Percentiles rank a stretch among this genome's conserved stretches.
Conservation (phyloP, 2,797 vertebrate species). For the Emys orbicularis region DNA sequence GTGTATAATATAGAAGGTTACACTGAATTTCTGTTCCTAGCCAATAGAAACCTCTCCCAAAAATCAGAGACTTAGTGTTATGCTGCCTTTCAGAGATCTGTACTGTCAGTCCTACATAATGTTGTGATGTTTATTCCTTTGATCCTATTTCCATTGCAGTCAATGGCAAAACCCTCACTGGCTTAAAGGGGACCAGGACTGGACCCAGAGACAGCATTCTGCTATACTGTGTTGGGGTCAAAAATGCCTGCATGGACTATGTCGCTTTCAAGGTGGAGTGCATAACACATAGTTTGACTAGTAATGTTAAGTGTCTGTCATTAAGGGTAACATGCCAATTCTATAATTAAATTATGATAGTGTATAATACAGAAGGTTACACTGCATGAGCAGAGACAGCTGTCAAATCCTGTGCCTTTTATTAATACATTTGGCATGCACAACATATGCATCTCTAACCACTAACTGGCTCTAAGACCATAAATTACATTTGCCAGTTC, state of each 20-base stretch:
- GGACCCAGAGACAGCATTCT: neutral
- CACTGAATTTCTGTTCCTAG: neutral
- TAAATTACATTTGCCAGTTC: conserved; percentile 63
- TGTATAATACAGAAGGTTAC: conserved; percentile 75
- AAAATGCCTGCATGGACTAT: conserved; percentile 34
- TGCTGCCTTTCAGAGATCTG: neutral
- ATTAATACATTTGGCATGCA: conserved; percentile 71
- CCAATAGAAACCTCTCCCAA: neutral
- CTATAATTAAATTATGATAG: conserved; percentile 79
- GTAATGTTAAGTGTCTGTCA: conserved; percentile 74
- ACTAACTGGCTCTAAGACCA: conserved; percentile 57
- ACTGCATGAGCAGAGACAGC: conserved; percentile 67
- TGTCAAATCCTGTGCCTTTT: conserved; percentile 73
- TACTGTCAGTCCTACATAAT: neutral
- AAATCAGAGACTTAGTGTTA: neutral
- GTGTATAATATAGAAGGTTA: conserved; percentile 75
- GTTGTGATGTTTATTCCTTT: neutral
- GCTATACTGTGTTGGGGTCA: conserved; percentile 52
- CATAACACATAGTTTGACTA: conserved; percentile 61
- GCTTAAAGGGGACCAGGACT: neutral
- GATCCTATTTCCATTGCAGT: conserved; percentile 15
- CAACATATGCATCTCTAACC: conserved; percentile 64
- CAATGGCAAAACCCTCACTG: neutral
- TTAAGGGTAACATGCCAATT: conserved; percentile 69
- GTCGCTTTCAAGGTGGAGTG: conserved; percentile 65